Percentiles rank a stretch among this genome's conserved stretches.
Conservation (phyloP, 2,888 invertebrate species). For the Conomelus anceps region DNA sequence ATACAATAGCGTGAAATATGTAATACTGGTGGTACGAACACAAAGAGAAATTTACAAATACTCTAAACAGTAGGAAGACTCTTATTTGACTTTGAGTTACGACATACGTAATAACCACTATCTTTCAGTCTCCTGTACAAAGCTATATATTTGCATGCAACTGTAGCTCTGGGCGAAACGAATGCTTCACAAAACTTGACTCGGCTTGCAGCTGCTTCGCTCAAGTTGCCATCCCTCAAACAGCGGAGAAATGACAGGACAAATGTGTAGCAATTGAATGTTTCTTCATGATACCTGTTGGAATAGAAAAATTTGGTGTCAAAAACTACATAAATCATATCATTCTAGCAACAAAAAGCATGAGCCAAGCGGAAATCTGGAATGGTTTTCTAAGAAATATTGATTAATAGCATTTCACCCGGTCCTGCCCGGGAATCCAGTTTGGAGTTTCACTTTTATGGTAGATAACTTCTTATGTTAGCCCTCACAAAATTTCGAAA, state of each 20-base stretch:
- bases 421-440: too few relatives aligned
- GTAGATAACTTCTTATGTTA: too few relatives aligned
- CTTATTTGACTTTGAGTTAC: constrained; percentile 2
- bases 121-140: constrained; percentile 64
- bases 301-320: background rate
- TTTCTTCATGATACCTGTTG: constrained; percentile 62
- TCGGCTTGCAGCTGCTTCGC: constrained; percentile 57
- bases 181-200: constrained; percentile 72
- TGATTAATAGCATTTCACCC: too few relatives aligned
- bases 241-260: constrained; percentile 70
- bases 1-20: too few relatives aligned
- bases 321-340: background rate
- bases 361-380: background rate
- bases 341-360: background rate
- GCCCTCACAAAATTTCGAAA: too few relatives aligned
- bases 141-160: constrained; percentile 78
- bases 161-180: constrained; percentile 72
- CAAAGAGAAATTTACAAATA: background rate
- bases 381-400: background rate
- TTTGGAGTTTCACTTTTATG: too few relatives aligned
- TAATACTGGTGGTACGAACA: too few relatives aligned
- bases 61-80: background rate
- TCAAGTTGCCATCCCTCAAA: constrained; percentile 63
- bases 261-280: constrained; percentile 81
- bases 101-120: constrained; percentile 31